A percentile compares a stretch with the other conserved stretches of the same genome.
phyloP scores from a whole-genome alignment of 1,140 invertebrate species.

The Heliconius hermathena region DNA sequence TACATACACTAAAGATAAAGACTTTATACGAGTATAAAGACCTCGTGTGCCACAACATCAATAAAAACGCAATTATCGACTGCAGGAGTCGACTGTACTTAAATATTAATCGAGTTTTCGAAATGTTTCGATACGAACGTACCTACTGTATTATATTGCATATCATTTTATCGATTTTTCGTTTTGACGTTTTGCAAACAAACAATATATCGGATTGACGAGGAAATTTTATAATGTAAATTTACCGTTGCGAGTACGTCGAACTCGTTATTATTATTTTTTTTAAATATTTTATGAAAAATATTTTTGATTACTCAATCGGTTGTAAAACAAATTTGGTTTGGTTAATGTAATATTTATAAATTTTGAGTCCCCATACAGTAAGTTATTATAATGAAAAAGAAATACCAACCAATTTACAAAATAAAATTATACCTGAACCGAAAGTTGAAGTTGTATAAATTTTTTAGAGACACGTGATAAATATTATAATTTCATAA shows the following conservation, averaged over 20 bases:
- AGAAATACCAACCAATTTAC: no score
- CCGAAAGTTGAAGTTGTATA: no score
- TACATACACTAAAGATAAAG: neutral
- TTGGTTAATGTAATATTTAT: no score
- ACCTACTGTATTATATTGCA: conserved; percentile 5
- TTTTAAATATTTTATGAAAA: no score
- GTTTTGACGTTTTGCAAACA: neutral
- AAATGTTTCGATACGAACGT: conserved; percentile 3
- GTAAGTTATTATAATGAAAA: no score
- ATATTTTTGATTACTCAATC: no score
- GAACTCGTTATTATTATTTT: no score
- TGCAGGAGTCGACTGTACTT: conserved; percentile 1
- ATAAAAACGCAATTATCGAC: conserved; percentile 14
- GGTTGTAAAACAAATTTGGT: no score
- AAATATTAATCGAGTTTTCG: conserved; percentile 14
- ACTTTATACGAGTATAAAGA: neutral
- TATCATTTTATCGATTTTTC: conserved; percentile 1
- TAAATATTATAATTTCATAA: no score
- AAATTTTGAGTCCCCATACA: no score
- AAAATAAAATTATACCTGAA: no score
- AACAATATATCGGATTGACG: neutral
- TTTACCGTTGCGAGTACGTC: neutral
- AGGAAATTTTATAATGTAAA: neutral
- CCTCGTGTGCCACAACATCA: neutral
- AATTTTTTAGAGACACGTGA: no score